Conservation (phyloP, 2,888 invertebrate genomes). For the Pandemis corylana region DNA sequence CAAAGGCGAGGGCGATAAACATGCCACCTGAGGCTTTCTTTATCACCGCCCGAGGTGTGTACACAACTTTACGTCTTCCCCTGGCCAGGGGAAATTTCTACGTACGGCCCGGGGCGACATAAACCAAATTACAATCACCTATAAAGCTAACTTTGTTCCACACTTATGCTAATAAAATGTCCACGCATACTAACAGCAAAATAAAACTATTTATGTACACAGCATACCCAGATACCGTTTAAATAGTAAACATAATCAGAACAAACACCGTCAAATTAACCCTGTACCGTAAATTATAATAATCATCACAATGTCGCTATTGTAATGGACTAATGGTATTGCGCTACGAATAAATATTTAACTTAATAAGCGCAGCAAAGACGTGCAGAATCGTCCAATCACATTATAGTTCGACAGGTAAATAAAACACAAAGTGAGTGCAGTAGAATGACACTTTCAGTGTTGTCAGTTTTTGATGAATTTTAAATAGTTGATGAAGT, state of each 20-base stretch:
- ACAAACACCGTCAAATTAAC: conserved; percentile 46
- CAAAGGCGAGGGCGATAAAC: no score
- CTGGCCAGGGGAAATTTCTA: no score
- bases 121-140: background rate
- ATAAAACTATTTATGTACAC: background rate
- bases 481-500: no score
- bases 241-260: conserved; percentile 7
- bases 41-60: no score
- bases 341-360: conserved; percentile 24
- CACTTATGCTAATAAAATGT: background rate
- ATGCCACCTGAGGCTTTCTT: no score
- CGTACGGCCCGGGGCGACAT: no score
- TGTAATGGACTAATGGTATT: background rate
- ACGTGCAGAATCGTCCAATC: background rate
- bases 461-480: no score
- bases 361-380: conserved; percentile 27
- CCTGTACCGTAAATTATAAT: conserved; percentile 52
- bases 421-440: no score
- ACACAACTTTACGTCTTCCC: no score
- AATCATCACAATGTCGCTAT: conserved; percentile 64
- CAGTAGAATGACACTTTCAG: no score
- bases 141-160: background rate
- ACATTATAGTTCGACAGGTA: no score
- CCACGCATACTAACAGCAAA: background rate
- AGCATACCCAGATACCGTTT: conserved; percentile 5